Percentiles rank a stretch among this genome's conserved stretches.
These are phyloP conservation scores for Nasonia oneida DNA, from an alignment of 2,888 invertebrate genomes.

Conservation along the genomic window DNA sequence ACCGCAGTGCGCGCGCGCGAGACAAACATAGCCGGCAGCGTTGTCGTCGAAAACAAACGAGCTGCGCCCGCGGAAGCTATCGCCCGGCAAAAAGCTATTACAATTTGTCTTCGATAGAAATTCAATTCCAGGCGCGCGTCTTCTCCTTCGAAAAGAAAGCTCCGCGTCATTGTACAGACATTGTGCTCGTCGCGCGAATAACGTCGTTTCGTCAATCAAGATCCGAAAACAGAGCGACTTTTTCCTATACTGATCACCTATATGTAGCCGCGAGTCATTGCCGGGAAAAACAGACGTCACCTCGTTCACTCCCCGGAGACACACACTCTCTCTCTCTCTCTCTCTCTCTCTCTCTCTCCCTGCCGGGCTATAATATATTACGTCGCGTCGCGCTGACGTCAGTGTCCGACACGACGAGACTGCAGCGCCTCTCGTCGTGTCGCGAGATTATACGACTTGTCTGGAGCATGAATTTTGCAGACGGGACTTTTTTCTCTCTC, in stretches of 20 bases:
- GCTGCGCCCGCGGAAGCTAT: not conserved
- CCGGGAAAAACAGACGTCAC: slow-evolving; percentile 2
- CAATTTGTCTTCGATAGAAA: slow-evolving; percentile 10
- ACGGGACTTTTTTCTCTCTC: not conserved
- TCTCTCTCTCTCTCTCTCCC: not conserved
- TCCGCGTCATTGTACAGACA: not conserved
- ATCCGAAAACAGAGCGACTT: not conserved
- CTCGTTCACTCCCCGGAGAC: not conserved
- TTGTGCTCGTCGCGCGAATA: not conserved
- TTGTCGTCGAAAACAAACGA: slow-evolving; percentile 1
- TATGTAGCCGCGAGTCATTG: not conserved
- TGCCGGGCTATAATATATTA: slow-evolving; percentile 1
- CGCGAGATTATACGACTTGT: slow-evolving; percentile 16
- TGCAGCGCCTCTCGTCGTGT: not conserved
- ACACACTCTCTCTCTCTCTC: too few relatives aligned
- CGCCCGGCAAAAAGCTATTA: not conserved
- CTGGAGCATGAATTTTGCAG: slow-evolving; percentile 39
- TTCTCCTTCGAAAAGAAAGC: not conserved
- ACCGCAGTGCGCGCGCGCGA: not conserved
- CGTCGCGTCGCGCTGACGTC: slow-evolving; percentile 25
- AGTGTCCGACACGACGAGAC: not conserved
- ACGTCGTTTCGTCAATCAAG: slow-evolving; percentile 1
- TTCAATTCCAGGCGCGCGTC: not conserved
- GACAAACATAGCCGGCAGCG: not conserved
- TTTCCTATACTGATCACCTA: not conserved